A percentile compares a stretch with the other conserved stretches of the same genome.
These are phyloP conservation scores for Centrocercus urophasianus DNA, from an alignment of 2,113 vertebrate species.

Conservation along the genomic window DNA sequence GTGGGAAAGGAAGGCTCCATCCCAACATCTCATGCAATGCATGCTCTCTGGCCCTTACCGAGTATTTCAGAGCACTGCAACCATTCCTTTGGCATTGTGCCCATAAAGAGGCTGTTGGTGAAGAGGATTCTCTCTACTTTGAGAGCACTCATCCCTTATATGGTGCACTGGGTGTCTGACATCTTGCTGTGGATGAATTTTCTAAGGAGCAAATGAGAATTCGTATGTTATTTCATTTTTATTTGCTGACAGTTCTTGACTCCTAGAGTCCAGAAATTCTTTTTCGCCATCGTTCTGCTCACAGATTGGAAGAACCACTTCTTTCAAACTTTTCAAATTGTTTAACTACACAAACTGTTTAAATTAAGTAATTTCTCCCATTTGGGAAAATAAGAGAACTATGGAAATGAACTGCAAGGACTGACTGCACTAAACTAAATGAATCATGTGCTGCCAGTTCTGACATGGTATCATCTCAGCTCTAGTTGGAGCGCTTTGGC, in stretches of 20 bases:
- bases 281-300: background rate
- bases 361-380: too few species aligned
- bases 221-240: background rate
- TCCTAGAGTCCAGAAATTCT: background rate
- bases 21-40: fast-evolving
- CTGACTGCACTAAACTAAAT: background rate
- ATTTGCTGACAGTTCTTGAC: background rate
- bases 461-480: background rate
- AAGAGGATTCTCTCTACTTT: background rate
- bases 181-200: background rate
- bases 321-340: background rate
- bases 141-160: fast-evolving
- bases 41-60: fast-evolving
- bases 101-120: background rate
- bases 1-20: background rate
- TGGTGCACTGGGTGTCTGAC: background rate
- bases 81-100: background rate
- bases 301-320: background rate
- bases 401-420: background rate
- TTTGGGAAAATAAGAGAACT: background rate
- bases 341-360: too few species aligned
- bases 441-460: background rate
- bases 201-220: background rate
- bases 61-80: background rate
- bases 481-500: background rate